Evolutionary conservation across 1,140 invertebrate species (phyloP), one percentile per base, ranked within the genome.

Genomic region (Drosophila nikananu): DNA sequence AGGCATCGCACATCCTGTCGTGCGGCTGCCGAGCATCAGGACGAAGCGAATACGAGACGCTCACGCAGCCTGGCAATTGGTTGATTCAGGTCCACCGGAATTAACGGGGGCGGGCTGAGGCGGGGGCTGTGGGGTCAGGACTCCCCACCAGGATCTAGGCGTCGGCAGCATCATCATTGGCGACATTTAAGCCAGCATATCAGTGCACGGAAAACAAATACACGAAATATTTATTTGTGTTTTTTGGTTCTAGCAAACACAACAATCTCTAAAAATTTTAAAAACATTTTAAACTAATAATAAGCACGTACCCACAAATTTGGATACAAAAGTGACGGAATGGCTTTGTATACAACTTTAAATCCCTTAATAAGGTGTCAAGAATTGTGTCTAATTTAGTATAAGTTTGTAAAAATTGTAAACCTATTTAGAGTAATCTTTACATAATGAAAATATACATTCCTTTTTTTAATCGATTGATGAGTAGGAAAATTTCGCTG

Each of bases 161-260:
- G 82, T 86, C 82, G 81, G 67, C 82, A 59, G 66, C 79, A 82
- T 74, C 83, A 86, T 87, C 83, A 87, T 80, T 87, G 83, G 83
- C 81, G 77, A 70, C 72, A 80, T 86, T 86, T 80, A 80, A 86
- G 67, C 48, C 21, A 54, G 68, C 79, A 78, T 46, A 48, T 64
- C 72, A 41, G 32, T 64, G 80, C 44, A 59, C 39, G 19, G 13
- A 17, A 42, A 63, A 44, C 21, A 62, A 48, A 42, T 42, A 35
- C 23, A 39, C 10, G 0, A 58, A 27, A 25, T 23, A 10, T 37
- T 5, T 23, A 21, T 17, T 17, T 48, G 15, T 1, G 5, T 27
- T 12, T 30, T 23, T 39, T 30, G 27, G 27, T 59, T 1, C 0
- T 0, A 13, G 27, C 12, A 2, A 13, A 13, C 10, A 30, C 25